Base-by-base conservation (phyloP, 2,113 vertebrate species). In the Phaethornis superciliosus region DNA sequence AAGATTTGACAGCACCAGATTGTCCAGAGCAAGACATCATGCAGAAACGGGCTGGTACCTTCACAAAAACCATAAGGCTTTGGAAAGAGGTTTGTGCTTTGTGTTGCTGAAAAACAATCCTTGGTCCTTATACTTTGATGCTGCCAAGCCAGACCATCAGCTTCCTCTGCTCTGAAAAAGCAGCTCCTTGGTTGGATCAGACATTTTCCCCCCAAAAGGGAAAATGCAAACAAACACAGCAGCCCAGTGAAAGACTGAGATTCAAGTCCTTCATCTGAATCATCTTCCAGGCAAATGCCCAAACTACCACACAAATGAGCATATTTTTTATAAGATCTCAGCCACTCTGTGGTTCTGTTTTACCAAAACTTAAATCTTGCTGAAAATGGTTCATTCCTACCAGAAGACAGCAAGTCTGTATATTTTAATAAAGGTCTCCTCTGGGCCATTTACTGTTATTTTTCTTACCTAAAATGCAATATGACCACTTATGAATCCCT, bases 401-500 rank as follows among this genome's bases (percentile, higher is more conserved):
- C 15, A 84, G 28, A 28, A 54, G 12, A 4, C 20, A 18, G 40
- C 17, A 28, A 64, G 3, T 30, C 35, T 33, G 1, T 37, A 12
- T 27, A 42, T 81, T 67, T 60, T 69, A 24, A 22, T 59, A 23
- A 44, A 94, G 1, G 2, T 32, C 17, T 82, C 59, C 22, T 78
- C 59, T 49, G 44, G 14, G 23, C 44, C 32, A 64, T 26, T 60
- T 26, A 68, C 46, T 37, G 0, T 9, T 54, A 78, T 6, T 42
- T 52, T 3, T 71, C 58, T 42, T 63, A 49, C n/a, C 64, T 56
- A 37, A 87, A 59, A 79, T 54, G 5, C 27, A 81, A 6, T 26
- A 21, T 0, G 0, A 19, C 11, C n/a, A 58, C 7, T 19, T 8
- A 33, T 1, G 10, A 60, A 46, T 5, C 26, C 10, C 44, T 60